phyloP scores from a whole-genome alignment of 2,888 invertebrate species.

The Scelioninae gen. 2 region DNA sequence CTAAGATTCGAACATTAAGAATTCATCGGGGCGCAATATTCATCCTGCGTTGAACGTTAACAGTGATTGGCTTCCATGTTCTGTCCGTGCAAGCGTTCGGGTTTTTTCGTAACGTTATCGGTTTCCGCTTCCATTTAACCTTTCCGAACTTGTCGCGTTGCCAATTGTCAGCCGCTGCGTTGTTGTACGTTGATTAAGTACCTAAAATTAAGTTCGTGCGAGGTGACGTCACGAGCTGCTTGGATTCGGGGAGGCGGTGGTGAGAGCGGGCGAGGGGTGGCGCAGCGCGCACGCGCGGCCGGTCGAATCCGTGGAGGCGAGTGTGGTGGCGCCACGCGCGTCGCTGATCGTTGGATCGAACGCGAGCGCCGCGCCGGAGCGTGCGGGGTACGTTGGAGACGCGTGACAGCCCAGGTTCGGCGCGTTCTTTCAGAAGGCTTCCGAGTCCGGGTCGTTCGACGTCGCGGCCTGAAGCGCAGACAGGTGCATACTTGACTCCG shows the following conservation, averaged over 20 bases:
- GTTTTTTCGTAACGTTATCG: background rate
- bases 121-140: conserved; percentile 10
- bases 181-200: conserved; percentile 56
- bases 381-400: conserved; percentile 1
- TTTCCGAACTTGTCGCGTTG: conserved; percentile 41
- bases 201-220: conserved; percentile 56
- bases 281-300: no score
- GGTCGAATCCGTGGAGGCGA: no score
- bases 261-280: no score
- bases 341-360: no score
- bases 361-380: no score
- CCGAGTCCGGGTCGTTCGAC: conserved; percentile 71
- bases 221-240: conserved; percentile 27
- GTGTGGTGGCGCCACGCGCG: no score
- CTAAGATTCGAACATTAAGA: conserved; percentile 37
- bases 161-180: conserved; percentile 53
- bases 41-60: conserved; percentile 49
- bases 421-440: conserved; percentile 56
- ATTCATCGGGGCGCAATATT: conserved; percentile 32
- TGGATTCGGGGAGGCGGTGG: no score
- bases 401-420: conserved; percentile 29
- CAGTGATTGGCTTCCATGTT: no score
- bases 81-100: no score
- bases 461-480: conserved; percentile 76
- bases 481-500: conserved; percentile 86